Evolutionary conservation across 2,113 vertebrate species (phyloP), one percentile per base, ranked within the genome.

Genomic region (Tautogolabrus adspersus): DNA sequence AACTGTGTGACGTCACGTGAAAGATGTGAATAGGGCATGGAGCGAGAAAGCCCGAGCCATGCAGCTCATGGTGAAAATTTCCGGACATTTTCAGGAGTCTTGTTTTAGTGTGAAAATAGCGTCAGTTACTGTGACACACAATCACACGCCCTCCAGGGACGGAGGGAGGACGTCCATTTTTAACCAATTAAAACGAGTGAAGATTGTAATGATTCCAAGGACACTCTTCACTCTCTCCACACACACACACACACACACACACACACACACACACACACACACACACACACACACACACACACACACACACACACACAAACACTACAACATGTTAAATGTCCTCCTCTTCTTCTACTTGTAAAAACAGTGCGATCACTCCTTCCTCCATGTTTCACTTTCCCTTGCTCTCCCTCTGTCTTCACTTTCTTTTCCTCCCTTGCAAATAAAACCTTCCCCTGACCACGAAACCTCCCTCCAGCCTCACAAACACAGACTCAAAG

Each of bases 151-250:
- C 78, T 80, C 61, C 19, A 57, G 66, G 49, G 77, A 83, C 30
- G 52, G 64, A 77, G 46, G 69, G 61, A 74, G 68, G 37, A 8
- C 74, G 74, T 79, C 69, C 75, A 70, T 84, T 89, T 88, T 89
- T 78, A 85, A 88, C 34, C 37, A 85, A 87, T 26, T 26, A 59
- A 22, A 75, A n/a, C 47, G 63, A 0, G 62, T 94, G 93, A 94
- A 88, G 92, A 88, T 15, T 37, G 63, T 88, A 76, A 87, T 88
- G 86, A 91, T 84, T 89, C 86, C 91, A 87, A 84, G 81, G 78
- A 82, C 80, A 67, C 64, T 67, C 77, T 85, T 83, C 72, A 57
- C 37, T 52, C 60, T 23, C 59, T 51, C 57, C 42, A n/a, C n/a
- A n/a, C n/a, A n/a, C n/a, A n/a, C n/a, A n/a, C n/a, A n/a, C n/a